phyloP scores from a whole-genome alignment of 2,113 vertebrate genomes.

The Cyphomyrus plagiostoma region DNA sequence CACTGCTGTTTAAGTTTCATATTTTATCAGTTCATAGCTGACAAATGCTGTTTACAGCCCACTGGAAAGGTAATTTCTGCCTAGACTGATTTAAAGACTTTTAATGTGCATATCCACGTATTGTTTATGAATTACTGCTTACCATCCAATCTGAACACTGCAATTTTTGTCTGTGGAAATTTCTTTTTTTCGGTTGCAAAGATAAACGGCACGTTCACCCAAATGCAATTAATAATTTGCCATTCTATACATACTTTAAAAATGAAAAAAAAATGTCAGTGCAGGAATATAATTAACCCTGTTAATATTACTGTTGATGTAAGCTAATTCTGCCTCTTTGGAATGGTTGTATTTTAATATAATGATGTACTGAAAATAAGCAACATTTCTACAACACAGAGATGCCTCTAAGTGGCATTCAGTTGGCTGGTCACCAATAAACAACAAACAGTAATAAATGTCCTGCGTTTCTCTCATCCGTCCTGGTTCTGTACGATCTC shows the following conservation, averaged over 20 bases:
- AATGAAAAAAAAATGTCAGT: not conserved
- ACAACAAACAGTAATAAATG: not conserved
- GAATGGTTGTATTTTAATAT: not conserved
- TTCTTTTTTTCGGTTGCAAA: not conserved
- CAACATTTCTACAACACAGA: not conserved
- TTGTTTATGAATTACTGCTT: slow-evolving; percentile 12
- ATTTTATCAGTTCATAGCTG: slow-evolving; percentile 26
- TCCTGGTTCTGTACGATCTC: not conserved
- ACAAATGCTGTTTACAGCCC: not conserved
- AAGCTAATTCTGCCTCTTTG: not conserved
- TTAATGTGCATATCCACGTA: not conserved
- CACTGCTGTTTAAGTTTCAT: slow-evolving; percentile 27
- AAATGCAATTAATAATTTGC: not conserved
- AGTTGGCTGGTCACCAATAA: not conserved
- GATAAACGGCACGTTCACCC: not conserved
- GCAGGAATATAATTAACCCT: not conserved
- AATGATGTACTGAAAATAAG: not conserved
- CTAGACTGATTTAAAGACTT: not conserved
- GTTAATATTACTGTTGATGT: not conserved
- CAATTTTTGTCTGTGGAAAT: not conserved
- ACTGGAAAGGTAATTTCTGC: not conserved
- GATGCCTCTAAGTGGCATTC: not conserved
- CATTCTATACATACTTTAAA: not conserved
- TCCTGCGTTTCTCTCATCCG: not conserved
- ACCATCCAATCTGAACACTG: not conserved